Conservation (phyloP, 2,113 vertebrate genomes). For the Micronycteris hirsuta region DNA sequence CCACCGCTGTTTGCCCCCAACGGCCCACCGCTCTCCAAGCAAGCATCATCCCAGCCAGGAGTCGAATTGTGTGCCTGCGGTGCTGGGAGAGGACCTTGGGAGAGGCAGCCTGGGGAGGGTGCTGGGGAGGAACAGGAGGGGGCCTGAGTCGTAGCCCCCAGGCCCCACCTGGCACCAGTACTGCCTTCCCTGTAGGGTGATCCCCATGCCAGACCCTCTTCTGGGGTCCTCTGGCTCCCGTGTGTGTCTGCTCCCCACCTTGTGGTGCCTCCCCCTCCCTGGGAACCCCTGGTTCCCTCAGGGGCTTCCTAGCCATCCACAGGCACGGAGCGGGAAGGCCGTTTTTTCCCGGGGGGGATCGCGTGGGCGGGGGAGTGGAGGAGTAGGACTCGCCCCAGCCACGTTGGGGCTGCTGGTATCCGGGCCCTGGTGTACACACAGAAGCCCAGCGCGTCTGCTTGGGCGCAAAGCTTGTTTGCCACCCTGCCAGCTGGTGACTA, state of each 20-base stretch:
- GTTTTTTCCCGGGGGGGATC: background rate
- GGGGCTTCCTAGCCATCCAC: background rate
- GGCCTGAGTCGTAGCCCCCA: background rate
- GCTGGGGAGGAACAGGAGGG: background rate
- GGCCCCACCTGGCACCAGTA: background rate
- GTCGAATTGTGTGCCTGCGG: background rate
- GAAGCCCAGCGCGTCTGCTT: slow-evolving; percentile 27
- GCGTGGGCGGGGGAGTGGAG: background rate
- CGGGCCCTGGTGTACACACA: slow-evolving; percentile 48
- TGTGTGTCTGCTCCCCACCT: background rate
- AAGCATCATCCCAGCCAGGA: background rate
- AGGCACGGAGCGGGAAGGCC: rapidly evolving
- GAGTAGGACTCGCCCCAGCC: background rate
- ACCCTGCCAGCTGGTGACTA: slow-evolving; percentile 22
- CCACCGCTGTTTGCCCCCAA: background rate
- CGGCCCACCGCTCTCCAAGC: background rate
- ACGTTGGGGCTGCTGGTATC: background rate
- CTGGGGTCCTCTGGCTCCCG: background rate
- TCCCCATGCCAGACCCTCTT: background rate
- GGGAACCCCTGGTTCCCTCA: background rate
- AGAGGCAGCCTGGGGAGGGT: background rate
- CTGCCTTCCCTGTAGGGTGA: background rate
- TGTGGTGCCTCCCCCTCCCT: background rate
- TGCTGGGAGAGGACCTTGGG: background rate
- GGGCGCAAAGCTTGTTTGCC: background rate